phyloP scores from a whole-genome alignment of 2,113 vertebrate genomes.

The Eleginops maclovinus region DNA sequence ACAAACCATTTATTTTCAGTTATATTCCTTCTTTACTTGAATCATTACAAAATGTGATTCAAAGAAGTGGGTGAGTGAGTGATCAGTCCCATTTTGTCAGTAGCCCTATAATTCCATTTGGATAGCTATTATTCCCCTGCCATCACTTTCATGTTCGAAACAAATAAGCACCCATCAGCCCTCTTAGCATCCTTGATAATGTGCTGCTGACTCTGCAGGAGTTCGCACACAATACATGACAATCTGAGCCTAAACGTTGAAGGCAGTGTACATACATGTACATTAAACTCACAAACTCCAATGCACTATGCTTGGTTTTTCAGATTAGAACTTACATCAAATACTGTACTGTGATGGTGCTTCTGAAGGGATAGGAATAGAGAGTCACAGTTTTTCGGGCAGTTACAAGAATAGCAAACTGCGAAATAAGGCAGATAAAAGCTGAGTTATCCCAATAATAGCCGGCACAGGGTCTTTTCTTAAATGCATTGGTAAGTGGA shows the following conservation, averaged over 20 bases:
- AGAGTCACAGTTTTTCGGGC: background rate
- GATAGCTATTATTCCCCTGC: slow-evolving; percentile 12
- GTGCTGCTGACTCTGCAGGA: background rate
- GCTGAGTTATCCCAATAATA: no score
- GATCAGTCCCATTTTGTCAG: slow-evolving; percentile 6
- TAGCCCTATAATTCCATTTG: slow-evolving; percentile 20
- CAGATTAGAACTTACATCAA: background rate
- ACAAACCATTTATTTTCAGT: background rate
- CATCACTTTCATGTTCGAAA: slow-evolving; percentile 9
- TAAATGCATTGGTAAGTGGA: no score
- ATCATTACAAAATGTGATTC: slow-evolving; percentile 11
- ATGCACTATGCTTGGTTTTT: background rate
- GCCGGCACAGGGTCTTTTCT: no score
- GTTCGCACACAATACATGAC: background rate
- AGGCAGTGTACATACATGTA: background rate
- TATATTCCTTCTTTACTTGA: background rate
- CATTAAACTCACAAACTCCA: background rate
- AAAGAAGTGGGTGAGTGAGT: slow-evolving; percentile 6
- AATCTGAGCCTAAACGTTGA: background rate
- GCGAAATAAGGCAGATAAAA: no score
- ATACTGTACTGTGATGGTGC: background rate
- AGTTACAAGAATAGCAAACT: background rate
- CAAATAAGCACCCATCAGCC: slow-evolving; percentile 33
- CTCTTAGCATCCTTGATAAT: background rate
- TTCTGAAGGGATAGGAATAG: background rate